Evolutionary conservation across 2,113 vertebrate species (phyloP), one percentile per base, ranked within the genome.

Genomic region (Semnopithecus entellus): DNA sequence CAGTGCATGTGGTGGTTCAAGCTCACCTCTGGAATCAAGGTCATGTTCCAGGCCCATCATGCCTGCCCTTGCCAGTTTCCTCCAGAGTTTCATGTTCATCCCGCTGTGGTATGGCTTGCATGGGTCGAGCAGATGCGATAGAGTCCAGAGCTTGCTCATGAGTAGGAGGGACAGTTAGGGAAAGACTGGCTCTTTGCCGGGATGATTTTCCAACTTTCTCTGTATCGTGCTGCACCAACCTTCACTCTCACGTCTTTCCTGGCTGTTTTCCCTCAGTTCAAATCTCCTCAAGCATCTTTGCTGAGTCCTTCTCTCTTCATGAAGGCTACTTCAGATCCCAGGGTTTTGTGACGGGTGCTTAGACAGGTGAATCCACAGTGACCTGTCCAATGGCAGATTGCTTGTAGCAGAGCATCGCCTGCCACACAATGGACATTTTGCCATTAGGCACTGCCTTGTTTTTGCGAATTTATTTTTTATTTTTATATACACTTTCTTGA

Each of bases 281-380:
- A 23, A 30, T 8, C 4, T 5, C n/a, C 68, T 27, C 27, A 3
- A 0, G 14, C 23, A 4, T 5, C 20, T 16, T 9, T 2, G 0
- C 32, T 7, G 3, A 0, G 32, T 9, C 43, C 83, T 59, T 23
- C 35, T 38, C 68, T 16, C 0, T 3, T 43, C 68, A 5, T 40
- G 16, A 8, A 43, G 50, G 25, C 68, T 3, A 8, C 30, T 40
- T 32, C 17, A 40, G 1, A 43, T 7, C 11, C 11, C 61, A 64
- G 12, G 27, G 27, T 22, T 27, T 25, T 32, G 50, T 20, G 25
- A 32, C 1, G 8, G 7, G 10, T 5, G 2, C 17, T 88, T 17
- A 32, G 25, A 22, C 23, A 2, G 6, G 5, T 20, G n/a, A 27
- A 0, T 14, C 9, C 50, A 23, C 17, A 3, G n/a, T 12, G 18